Evolutionary conservation across 2,797 vertebrate genomes (phyloP).

Genomic region (Bradypus variegatus): DNA sequence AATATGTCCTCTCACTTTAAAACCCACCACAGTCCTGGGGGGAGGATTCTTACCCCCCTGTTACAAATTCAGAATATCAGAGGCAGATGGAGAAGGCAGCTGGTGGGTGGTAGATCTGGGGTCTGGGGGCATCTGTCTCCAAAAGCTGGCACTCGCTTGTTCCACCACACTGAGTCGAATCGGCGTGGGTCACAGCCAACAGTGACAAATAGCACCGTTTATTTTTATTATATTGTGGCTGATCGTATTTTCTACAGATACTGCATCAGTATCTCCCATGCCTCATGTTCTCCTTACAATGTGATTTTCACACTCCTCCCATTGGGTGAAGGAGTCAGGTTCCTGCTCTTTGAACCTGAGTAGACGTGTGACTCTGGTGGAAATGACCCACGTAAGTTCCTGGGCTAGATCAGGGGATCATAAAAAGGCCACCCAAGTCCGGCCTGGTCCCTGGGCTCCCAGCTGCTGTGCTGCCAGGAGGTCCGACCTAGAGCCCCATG

Average conservation of each 20-base stretch:
- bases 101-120: neutral
- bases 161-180: too few species aligned
- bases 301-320: neutral
- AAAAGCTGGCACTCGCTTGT: neutral
- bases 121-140: neutral
- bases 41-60: neutral
- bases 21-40: neutral
- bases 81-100: neutral
- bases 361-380: neutral
- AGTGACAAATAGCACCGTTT: fast-evolving
- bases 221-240: too few species aligned
- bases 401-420: neutral
- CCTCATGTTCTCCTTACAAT: neutral
- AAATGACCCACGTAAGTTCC: neutral
- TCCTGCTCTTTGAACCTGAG: neutral
- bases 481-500: fast-evolving
- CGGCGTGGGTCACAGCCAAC: neutral
- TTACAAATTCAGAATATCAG: neutral
- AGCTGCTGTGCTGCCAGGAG: neutral
- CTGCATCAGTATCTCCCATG: fast-evolving
- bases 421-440: fast-evolving
- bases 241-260: neutral
- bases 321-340: neutral
- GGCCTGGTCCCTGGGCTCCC: neutral
- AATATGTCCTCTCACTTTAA: neutral